These are phyloP conservation scores for Papilio polyxenes DNA, from an alignment of 1,140 invertebrate genomes.

Conservation along the genomic window DNA sequence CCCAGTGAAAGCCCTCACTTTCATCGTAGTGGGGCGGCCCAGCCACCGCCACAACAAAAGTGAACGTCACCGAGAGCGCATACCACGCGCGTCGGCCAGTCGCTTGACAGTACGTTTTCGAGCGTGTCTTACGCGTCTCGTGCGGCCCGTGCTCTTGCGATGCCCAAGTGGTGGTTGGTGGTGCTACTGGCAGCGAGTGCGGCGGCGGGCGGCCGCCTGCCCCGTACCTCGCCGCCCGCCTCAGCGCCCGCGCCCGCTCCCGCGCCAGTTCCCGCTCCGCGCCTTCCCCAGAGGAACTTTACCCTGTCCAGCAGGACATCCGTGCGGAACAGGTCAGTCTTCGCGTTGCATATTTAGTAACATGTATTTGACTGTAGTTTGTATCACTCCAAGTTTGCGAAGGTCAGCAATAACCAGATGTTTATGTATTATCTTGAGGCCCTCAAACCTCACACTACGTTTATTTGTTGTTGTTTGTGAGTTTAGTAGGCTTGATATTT, in stretches of 20 bases:
- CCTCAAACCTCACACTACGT: background rate
- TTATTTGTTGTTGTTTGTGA: constrained; percentile 4
- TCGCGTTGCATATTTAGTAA: constrained; percentile 4
- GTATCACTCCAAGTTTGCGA: background rate
- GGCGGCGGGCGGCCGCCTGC: constrained; percentile 66
- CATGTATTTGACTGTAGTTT: background rate
- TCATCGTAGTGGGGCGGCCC: constrained; percentile 70
- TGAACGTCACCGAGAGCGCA: constrained; percentile 67
- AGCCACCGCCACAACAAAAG: constrained; percentile 65
- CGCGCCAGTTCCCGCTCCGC: constrained; percentile 51
- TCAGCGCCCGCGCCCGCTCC: constrained; percentile 51
- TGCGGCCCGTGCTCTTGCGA: constrained; percentile 62
- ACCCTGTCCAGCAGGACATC: constrained; percentile 69
- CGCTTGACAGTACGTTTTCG: constrained; percentile 60
- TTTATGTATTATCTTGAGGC: constrained; percentile 13
- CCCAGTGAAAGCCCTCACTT: constrained; percentile 72
- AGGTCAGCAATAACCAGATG: constrained; percentile 11
- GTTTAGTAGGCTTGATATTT: background rate
- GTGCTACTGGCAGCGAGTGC: constrained; percentile 62
- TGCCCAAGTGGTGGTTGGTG: constrained; percentile 71
- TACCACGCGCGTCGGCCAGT: constrained; percentile 57
- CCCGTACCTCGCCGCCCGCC: constrained; percentile 64
- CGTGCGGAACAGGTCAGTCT: constrained; percentile 71
- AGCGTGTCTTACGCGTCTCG: constrained; percentile 58
- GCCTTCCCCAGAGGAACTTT: constrained; percentile 68